A percentile compares a stretch with the other conserved stretches of the same genome.
Evolutionary conservation across 1,140 invertebrate species (phyloP).

Genomic region (Tachypleus tridentatus): DNA sequence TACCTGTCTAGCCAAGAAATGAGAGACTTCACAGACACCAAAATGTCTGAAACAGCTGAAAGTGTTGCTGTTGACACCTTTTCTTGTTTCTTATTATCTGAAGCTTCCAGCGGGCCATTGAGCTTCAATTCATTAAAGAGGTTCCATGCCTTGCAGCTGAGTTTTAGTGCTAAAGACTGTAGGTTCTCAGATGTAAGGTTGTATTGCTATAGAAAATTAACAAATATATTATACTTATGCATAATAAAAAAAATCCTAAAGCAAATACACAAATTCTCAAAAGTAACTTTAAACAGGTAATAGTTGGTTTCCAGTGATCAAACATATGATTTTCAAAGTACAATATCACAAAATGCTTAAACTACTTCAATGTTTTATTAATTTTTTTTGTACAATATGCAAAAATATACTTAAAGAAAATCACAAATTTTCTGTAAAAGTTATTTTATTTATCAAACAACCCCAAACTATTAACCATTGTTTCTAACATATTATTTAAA

Average conservation of each 20-base stretch:
- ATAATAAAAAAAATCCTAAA: too few relatives aligned
- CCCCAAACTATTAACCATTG: too few relatives aligned
- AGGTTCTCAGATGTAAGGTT: constrained; percentile 79
- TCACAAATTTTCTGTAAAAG: too few relatives aligned
- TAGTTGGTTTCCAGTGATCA: background rate
- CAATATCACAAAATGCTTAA: too few relatives aligned
- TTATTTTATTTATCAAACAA: too few relatives aligned
- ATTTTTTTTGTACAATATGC: too few relatives aligned
- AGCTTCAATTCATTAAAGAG: constrained; percentile 52
- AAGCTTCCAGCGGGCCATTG: constrained; percentile 16
- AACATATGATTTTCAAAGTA: too few relatives aligned
- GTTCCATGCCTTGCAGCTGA: constrained; percentile 69
- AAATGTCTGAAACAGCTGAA: constrained; percentile 69
- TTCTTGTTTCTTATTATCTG: constrained; percentile 31
- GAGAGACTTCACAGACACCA: constrained; percentile 66
- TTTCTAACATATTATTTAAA: too few relatives aligned
- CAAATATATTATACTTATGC: background rate
- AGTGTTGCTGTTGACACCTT: constrained; percentile 60
- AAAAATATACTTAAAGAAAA: too few relatives aligned
- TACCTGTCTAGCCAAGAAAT: constrained; percentile 70
- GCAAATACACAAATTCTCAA: background rate
- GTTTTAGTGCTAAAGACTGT: constrained; percentile 66
- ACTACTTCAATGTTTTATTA: too few relatives aligned
- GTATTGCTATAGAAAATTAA: constrained; percentile 47
- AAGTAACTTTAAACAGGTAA: background rate